phyloP scores from a whole-genome alignment of 1,140 invertebrate species.

The Heterodera schachtii region DNA sequence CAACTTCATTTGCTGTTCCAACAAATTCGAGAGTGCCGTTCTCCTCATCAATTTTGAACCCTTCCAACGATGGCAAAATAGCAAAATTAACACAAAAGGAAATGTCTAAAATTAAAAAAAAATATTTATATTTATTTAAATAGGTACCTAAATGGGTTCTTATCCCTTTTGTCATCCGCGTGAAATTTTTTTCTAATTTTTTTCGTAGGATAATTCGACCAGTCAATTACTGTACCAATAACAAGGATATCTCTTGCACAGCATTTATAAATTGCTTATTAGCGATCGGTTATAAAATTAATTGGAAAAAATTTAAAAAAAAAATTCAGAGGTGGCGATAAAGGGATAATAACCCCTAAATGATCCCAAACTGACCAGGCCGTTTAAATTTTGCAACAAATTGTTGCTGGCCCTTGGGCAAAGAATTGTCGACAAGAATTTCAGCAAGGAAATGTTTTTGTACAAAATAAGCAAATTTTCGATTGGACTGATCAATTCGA shows the following conservation, averaged over 20 bases:
- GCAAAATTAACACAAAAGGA: slow-evolving; percentile 20
- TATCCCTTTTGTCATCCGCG: too few species aligned
- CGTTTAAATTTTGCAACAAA: slow-evolving; percentile 45
- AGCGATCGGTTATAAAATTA: too few species aligned
- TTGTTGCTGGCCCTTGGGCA: background rate
- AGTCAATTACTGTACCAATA: too few species aligned
- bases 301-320: slow-evolving; percentile 19
- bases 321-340: background rate
- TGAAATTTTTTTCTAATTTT: too few species aligned
- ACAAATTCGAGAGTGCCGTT: slow-evolving; percentile 37
- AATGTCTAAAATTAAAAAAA: slow-evolving; percentile 24
- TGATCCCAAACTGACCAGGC: slow-evolving; percentile 6
- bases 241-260: too few species aligned
- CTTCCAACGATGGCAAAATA: slow-evolving; percentile 36
- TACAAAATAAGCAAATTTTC: slow-evolving; percentile 41
- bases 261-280: slow-evolving; percentile 4
- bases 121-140: too few species aligned
- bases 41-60: slow-evolving; percentile 35
- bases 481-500: slow-evolving; percentile 22
- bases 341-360: too few species aligned
- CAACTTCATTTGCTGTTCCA: slow-evolving; percentile 9
- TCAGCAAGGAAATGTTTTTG: slow-evolving; percentile 35
- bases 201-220: too few species aligned
- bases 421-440: slow-evolving; percentile 20
- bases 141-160: too few species aligned